Evolutionary conservation across 35 echinoderm and acorn worm species (phyloP).

Genomic region (Lytechinus variegatus): DNA sequence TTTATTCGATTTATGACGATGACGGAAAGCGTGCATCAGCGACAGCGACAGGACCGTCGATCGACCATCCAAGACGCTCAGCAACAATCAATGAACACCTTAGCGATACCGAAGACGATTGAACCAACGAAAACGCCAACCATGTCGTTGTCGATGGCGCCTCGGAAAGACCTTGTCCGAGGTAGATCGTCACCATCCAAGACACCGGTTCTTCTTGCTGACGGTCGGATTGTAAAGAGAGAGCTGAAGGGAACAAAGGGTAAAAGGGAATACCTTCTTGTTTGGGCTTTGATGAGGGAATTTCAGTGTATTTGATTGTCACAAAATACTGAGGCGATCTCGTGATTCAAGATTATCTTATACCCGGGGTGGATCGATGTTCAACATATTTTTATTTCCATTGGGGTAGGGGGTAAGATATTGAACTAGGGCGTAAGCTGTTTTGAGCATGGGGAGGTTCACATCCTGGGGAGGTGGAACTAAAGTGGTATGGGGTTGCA

Average conservation of each 20-base stretch:
- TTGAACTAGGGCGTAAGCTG: too few species aligned
- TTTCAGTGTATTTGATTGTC: too few species aligned
- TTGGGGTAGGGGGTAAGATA: too few species aligned
- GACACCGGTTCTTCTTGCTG: slow-evolving; percentile 33
- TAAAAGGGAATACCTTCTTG: neutral
- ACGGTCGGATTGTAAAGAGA: slow-evolving; percentile 20
- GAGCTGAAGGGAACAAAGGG: slow-evolving; percentile 2
- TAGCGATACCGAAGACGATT: neutral
- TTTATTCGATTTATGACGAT: slow-evolving; percentile 6
- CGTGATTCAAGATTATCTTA: too few species aligned
- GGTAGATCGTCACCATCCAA: slow-evolving; percentile 8
- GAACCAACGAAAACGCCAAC: neutral
- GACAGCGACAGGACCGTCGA: slow-evolving; percentile 9
- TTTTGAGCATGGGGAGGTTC: too few species aligned
- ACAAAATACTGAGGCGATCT: too few species aligned
- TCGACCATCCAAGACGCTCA: neutral
- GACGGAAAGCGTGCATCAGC: neutral
- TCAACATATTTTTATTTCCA: too few species aligned
- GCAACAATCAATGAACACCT: neutral
- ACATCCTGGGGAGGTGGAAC: too few species aligned
- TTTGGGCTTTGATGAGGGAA: too few species aligned
- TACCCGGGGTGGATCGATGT: too few species aligned
- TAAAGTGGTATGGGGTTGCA: too few species aligned
- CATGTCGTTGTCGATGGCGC: neutral
- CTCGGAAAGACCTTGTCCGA: neutral